Evolutionary conservation across 2,113 vertebrate species (phyloP), one percentile per base, ranked within the genome.

Genomic region (Rhinichthys klamathensis): DNA sequence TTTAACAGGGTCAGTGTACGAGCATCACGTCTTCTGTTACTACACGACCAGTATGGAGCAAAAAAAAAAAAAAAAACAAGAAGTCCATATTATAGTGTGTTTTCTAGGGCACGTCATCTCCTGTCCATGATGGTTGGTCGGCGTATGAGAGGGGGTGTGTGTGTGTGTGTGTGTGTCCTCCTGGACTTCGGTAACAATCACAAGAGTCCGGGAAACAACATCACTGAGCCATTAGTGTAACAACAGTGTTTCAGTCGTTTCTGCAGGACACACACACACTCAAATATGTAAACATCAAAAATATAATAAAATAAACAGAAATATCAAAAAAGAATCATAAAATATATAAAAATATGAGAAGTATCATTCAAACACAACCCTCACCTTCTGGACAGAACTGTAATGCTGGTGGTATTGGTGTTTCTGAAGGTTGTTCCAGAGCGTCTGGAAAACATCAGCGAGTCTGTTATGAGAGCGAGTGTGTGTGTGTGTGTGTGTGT

Each of bases 211-310:
- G 93, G 93, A 93, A 93, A 92, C 93, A 93, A 93, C 92, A 94
- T 93, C 93, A 94, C 87, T 89, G 91, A 94, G 90, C 90, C 92
- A 93, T 94, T 94, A 94, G 89, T 92, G 90, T 95, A 94, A 95
- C 94, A 92, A 94, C 91, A 93, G 93, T 95, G 87, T 93, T 94
- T 92, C 91, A 89, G 90, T 84, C 1, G 3, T 49, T 81, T 85
- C 21, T 60, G 35, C 21, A 44, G 13, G 35, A n/a, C 65, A 69
- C 30, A 69, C 63, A 67, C 63, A 32, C 12, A 63, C 11, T 27
- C 5, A 38, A 38, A 38, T 7, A 38, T 38, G 0, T 6, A 38
- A 38, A 38, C 4, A 35, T 35, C n/a, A n/a, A 35, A 38, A 38
- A 38, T 38, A 38, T 32, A 38, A 38, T n/a, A n/a, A n/a, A n/a